Evolutionary conservation across 2,113 vertebrate genomes (phyloP).

Genomic region (Tricholaema leucomelas): DNA sequence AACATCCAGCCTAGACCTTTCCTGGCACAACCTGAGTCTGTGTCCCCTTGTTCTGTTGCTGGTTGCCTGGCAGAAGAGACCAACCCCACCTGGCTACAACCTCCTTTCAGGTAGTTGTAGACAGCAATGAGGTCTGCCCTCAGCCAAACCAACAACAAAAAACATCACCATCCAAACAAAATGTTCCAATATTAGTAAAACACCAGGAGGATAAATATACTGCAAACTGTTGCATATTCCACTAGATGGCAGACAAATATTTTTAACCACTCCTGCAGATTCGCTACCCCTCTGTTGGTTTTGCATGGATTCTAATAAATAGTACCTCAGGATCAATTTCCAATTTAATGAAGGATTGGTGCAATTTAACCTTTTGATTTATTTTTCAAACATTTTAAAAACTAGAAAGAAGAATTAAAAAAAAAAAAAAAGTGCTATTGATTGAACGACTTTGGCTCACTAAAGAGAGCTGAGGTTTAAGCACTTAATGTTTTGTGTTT

Average conservation of each 20-base stretch:
- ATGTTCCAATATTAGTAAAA: background rate
- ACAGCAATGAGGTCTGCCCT: too few species aligned
- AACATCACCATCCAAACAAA: too few species aligned
- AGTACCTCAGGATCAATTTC: slow-evolving; percentile 55
- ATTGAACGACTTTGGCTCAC: background rate
- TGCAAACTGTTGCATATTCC: slow-evolving; percentile 44
- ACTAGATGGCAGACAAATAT: slow-evolving; percentile 83
- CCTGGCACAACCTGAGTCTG: too few species aligned
- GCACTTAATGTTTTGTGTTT: background rate
- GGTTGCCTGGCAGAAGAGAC: too few species aligned
- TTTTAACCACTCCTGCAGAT: slow-evolving; percentile 27
- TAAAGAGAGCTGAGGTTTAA: background rate
- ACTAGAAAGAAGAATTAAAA: slow-evolving; percentile 32
- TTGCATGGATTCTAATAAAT: slow-evolving; percentile 47
- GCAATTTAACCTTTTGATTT: slow-evolving; percentile 61
- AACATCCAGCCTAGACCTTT: too few species aligned
- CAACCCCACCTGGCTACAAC: too few species aligned
- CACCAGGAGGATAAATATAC: background rate
- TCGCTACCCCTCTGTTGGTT: background rate
- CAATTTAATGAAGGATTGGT: slow-evolving; percentile 56
- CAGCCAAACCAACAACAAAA: too few species aligned
- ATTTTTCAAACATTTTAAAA: slow-evolving; percentile 57
- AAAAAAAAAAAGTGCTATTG: background rate
- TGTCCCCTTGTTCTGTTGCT: too few species aligned
- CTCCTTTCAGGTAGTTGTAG: too few species aligned